These are phyloP conservation scores for Caradrina kadenii DNA, from an alignment of 2,888 invertebrate species.

Conservation along the genomic window DNA sequence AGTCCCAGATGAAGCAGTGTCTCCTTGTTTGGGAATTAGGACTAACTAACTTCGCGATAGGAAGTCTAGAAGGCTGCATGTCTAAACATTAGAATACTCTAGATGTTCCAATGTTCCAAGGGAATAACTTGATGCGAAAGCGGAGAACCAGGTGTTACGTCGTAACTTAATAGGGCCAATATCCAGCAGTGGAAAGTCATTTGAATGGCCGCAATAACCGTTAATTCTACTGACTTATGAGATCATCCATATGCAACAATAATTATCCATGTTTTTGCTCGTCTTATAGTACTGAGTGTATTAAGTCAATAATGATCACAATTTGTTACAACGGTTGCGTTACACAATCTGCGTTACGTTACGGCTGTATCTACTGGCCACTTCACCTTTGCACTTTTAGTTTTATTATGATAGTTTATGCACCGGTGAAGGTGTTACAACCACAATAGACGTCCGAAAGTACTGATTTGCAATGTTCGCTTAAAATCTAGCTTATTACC, in stretches of 20 bases:
- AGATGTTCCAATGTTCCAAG: neutral
- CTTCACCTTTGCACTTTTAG: constrained; percentile 54
- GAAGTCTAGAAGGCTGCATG: neutral
- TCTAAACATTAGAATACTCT: neutral
- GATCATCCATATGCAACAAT: neutral
- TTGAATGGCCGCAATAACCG: constrained; percentile 19
- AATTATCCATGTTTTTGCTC: constrained; percentile 1
- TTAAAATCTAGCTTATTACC: constrained; percentile 16
- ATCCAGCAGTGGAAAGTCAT: neutral
- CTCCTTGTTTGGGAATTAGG: neutral
- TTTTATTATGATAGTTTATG: constrained; percentile 36
- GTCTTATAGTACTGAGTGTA: constrained; percentile 1
- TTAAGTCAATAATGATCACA: constrained; percentile 33
- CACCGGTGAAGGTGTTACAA: constrained; percentile 5
- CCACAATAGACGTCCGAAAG: constrained; percentile 11
- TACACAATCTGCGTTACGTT: constrained; percentile 41
- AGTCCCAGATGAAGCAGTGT: neutral
- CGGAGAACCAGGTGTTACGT: neutral
- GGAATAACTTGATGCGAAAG: neutral
- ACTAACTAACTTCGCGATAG: neutral
- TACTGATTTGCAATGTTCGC: constrained; percentile 19
- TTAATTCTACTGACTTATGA: constrained; percentile 10
- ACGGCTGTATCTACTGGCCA: constrained; percentile 6
- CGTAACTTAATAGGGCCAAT: neutral
- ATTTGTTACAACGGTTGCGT: constrained; percentile 32